Percentiles rank a stretch among this genome's conserved stretches.
phyloP scores from a whole-genome alignment of 2,113 vertebrate species.

The Cyanoderma ruficeps region DNA sequence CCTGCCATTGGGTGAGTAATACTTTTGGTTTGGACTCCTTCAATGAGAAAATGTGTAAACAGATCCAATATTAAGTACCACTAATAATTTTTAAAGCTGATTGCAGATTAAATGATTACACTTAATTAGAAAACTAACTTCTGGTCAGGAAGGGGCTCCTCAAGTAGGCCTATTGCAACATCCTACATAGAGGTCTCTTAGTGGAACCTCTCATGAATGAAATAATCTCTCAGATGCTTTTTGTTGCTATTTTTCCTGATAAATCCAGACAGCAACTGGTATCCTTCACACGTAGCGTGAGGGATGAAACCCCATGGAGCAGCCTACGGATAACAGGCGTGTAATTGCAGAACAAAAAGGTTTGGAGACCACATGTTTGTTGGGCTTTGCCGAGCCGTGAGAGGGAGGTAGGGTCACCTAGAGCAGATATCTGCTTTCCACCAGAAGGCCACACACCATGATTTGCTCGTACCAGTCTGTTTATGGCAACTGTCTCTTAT shows the following conservation, averaged over 20 bases:
- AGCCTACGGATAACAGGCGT: conserved; percentile 58
- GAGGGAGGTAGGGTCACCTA: conserved; percentile 72
- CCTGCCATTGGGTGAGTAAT: not conserved
- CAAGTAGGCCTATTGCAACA: not conserved
- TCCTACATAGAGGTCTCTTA: not conserved
- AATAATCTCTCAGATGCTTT: conserved; percentile 13
- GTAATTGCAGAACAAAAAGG: conserved; percentile 74
- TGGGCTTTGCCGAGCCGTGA: conserved; percentile 14
- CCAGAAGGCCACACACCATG: conserved; percentile 80
- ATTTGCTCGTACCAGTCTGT: conserved; percentile 73
- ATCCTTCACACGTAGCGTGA: conserved; percentile 34
- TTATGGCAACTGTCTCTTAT: conserved; percentile 87
- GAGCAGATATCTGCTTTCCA: conserved; percentile 78
- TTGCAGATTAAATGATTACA: not conserved
- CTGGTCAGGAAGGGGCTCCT: not conserved
- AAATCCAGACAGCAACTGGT: conserved; percentile 55
- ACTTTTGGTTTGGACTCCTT: conserved; percentile 1
- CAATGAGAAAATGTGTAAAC: not conserved
- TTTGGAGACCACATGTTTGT: conserved; percentile 60
- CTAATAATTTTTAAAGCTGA: not conserved
- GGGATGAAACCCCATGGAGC: conserved; percentile 56
- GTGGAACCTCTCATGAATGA: not conserved
- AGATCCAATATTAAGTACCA: not conserved
- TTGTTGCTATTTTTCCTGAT: conserved; percentile 38
- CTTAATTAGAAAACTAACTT: not conserved